Evolutionary conservation across 92 coral and sea anemone species (phyloP), one percentile per base, ranked within the genome.

Genomic region (Paramuricea clavata): DNA sequence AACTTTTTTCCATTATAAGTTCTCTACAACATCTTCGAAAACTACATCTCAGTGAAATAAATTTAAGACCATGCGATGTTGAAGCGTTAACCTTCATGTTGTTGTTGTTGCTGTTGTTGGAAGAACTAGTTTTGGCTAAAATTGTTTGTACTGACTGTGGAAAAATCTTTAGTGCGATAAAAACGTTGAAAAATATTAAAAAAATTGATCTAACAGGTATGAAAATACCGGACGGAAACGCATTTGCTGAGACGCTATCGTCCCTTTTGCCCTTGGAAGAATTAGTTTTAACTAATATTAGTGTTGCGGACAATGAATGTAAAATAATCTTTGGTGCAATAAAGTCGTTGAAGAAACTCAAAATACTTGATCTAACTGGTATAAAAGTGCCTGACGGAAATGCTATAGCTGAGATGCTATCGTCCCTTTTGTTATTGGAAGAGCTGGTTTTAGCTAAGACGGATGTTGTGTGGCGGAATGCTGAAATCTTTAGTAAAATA

Each of bases 41-140:
- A 25, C 67, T 57, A 1, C 5, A 57, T 57, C 67, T 57, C 17
- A 57, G 67, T 23, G 17, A 25, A 17, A 57, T 23, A 8, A 57
- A 3, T 17, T 57, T 57, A n/a, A 25, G 13, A 15, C 19, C 54
- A 6, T 47, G 26, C n/a, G 67, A 57, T 57, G 67, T 21, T 21
- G 31, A 57, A 17, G 67, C 26, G 31, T 57, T 57, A 3, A 27
- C 28, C n/a, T 26, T 1, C 17, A 17, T 23, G 27, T 25, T 57
- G 26, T 17, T 6, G 26, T 57, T 5, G 17, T 25, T 57, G 11
- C 11, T 6, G 31, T 57, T 5, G 11, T 57, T 57, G 31, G 30
- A 57, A 57, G 67, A 57, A 57, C 30, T 57, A 17, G 67, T 57
- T 57, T 57, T 57, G 13, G 67, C 67, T 57, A 17, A 57, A 6